Percentiles rank a stretch among this genome's conserved stretches.
Conservation (phyloP, 1,140 invertebrate species). For the Holotrichia oblita region DNA sequence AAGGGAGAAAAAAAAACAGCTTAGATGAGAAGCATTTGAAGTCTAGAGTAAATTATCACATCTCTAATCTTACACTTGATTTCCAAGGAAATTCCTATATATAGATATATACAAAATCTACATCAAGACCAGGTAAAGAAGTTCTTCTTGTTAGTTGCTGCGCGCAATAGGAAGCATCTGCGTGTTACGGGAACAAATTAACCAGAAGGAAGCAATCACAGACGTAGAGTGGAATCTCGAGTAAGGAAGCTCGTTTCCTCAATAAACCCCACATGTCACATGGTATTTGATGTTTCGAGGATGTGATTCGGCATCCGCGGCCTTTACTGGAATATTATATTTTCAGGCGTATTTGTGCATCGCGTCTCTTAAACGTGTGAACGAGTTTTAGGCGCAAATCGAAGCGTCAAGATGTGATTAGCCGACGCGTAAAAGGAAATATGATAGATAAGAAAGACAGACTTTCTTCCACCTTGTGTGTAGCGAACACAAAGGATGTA, state of each 20-base stretch:
- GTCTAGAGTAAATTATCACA: too few species aligned
- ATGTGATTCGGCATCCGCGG: background rate
- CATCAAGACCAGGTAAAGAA: background rate
- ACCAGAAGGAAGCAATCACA: conserved; percentile 23
- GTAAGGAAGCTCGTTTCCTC: background rate
- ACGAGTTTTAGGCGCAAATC: background rate
- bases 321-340: background rate
- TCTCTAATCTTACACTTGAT: background rate
- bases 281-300: background rate
- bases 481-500: background rate
- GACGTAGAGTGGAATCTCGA: background rate
- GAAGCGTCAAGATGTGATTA: background rate
- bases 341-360: background rate
- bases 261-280: conserved; percentile 18
- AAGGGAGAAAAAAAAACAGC: too few species aligned
- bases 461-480: background rate
- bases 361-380: background rate
- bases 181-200: conserved; percentile 25
- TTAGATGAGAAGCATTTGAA: too few species aligned
- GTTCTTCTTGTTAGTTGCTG: background rate
- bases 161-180: background rate
- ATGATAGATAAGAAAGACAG: background rate
- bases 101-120: background rate
- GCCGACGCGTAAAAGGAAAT: background rate
- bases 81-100: background rate